Evolutionary conservation across 2,888 invertebrate species (phyloP), one percentile per base, ranked within the genome.

Genomic region (Nysson spinosus): DNA sequence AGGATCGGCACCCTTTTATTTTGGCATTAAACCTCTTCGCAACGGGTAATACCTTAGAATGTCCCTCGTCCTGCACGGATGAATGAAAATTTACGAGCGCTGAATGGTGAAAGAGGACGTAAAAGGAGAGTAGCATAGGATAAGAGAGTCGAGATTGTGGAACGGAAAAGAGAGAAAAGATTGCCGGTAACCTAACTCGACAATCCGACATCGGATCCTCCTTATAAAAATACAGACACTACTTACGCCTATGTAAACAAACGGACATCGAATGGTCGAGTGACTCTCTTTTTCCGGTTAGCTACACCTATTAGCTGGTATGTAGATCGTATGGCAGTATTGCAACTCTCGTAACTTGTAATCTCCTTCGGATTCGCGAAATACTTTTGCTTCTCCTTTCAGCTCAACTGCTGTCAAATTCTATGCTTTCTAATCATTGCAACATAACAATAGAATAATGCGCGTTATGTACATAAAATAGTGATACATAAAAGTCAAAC

Each of bases 191-290:
- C 55, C 75, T 72, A 79, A 79, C 63, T 75, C 72, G 77, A 73
- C 65, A 72, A 74, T 69, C 57, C 56, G 69, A 75, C 67, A 79
- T 66, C 65, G 52, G 78, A 79, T 78, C 75, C 72, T 66, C 66
- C 68, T 67, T 58, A 58, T 68, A 69, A 70, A 70, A 69, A 62
- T 64, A 50, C 69, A 44, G 58, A 69, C 64, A 61, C 64, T 58
- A 65, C 64, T 69, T 61, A 69, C 50, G 69, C 57, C 65, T 65
- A 64, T 73, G 66, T 72, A 73, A 72, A 73, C 72, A 72, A 69
- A 72, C 69, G 69, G 63, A 66, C 66, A 61, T 66, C 72, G 57
- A 72, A 73, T 72, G 69, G 61, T 64, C 58, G 60, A 60, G 68
- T 64, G 64, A 68, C 58, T 72, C 69, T 69, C 67, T 72, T 69